Base-by-base conservation (phyloP, 53 echinoderm and acorn worm genomes). In the Crossaster papposus region DNA sequence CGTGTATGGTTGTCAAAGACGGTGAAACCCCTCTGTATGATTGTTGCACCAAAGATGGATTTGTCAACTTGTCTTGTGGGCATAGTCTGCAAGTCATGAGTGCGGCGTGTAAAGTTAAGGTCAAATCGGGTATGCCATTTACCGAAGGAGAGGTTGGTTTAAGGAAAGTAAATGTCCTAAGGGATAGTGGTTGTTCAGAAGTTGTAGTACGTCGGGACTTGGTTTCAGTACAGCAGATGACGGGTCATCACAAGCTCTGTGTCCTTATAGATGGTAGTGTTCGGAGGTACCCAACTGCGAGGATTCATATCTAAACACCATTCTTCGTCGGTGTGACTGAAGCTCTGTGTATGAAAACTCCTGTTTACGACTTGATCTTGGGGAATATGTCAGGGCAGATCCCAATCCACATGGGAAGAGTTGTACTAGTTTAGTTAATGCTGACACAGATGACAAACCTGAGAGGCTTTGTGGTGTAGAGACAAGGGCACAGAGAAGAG, bases 181-280 rank as follows among this genome's bases (percentile, higher is more conserved):
- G 89, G 32, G 89, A 89, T 36, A 89, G 64, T 36, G 89, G 89
- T 18, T 89, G 79, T 78, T 35, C 50, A 36, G 89, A 80, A 23
- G 89, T 89, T 9, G 79, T 79, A 1, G 79, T 89, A 10, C 77
- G 86, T 58, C 38, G 7, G 38, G 38, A 38, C 7, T 38, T 38
- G 7, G 38, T 38, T 38, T 38, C 38, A 4, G 38, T 7, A 38
- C 38, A 38, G 38, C 38, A 38, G 38, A 38, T 38, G 38, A 38
- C 86, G 29, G 86, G 86, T 0, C n/a, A 86, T 24, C 33, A 51
- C 38, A 64, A 68, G 30, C 63, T n/a, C 36, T 83, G 70, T 35
- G 65, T 83, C 29, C 32, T 70, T 4, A 83, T 83, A 35, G 84
- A 83, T 54, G 36, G 81, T 20, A 81, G 31, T 81, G 81, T 81